Conservation (phyloP, 2,888 invertebrate genomes). For the Phrixothrix hirtus region DNA sequence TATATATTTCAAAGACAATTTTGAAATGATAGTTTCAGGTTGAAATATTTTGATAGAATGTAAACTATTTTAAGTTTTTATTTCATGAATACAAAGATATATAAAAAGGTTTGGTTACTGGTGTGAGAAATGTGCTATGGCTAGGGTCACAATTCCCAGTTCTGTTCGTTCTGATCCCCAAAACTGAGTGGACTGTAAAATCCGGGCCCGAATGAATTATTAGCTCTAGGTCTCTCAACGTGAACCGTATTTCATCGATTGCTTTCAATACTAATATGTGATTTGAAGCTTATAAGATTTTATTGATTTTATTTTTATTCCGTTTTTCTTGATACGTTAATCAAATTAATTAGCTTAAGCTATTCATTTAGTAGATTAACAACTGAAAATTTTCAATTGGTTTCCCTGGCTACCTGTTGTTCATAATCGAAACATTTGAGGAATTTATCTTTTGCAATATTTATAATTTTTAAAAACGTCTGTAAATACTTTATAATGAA, state of each 20-base stretch:
- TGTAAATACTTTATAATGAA: no score
- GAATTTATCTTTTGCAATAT: no score
- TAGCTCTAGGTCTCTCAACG: conserved; percentile 27
- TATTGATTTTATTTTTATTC: background rate
- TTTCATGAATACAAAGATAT: conserved; percentile 10
- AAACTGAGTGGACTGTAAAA: conserved; percentile 28
- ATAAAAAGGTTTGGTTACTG: conserved; percentile 6
- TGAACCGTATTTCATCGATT: conserved; percentile 31
- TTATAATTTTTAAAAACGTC: no score
- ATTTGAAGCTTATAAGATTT: conserved; percentile 25
- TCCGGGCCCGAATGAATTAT: conserved; percentile 29
- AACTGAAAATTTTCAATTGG: no score
- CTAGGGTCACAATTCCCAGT: conserved; percentile 9
- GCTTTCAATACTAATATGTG: conserved; percentile 22
- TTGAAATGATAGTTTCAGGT: no score
- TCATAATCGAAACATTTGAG: no score
- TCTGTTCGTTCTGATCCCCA: conserved; percentile 7
- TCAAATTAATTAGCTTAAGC: no score
- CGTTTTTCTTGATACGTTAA: background rate
- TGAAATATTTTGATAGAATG: conserved; percentile 2
- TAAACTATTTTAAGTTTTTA: conserved; percentile 6
- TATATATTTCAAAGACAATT: no score
- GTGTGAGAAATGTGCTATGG: conserved; percentile 9
- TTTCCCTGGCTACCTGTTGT: no score
- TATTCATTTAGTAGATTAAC: no score